These are phyloP conservation scores for Cephalopachus bancanus DNA, from an alignment of 2,797 vertebrate genomes.

Conservation along the genomic window DNA sequence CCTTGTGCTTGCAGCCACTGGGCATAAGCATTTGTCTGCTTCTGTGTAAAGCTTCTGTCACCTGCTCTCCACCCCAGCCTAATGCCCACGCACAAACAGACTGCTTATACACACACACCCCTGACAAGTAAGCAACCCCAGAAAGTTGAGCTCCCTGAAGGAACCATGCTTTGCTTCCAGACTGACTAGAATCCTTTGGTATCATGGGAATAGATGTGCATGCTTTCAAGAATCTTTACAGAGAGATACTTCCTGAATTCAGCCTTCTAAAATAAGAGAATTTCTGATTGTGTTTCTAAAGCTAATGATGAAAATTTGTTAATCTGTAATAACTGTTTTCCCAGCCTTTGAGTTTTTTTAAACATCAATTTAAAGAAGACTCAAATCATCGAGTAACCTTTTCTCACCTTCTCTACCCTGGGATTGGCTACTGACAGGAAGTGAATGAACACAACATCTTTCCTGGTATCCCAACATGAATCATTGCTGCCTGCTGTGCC, in stretches of 20 bases:
- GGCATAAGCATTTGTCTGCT: not conserved
- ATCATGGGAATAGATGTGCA: accelerated
- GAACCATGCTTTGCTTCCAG: not conserved
- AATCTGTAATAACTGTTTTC: not conserved
- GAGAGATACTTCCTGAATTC: not conserved
- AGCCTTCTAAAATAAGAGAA: not conserved
- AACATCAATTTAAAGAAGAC: not conserved
- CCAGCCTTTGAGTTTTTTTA: not conserved
- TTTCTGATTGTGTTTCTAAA: constrained; percentile 13
- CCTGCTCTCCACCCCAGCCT: not conserved
- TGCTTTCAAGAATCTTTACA: not conserved
- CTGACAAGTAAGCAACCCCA: not conserved
- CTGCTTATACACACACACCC: not conserved
- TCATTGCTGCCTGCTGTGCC: not conserved
- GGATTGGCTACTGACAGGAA: not conserved
- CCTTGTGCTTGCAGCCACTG: not conserved
- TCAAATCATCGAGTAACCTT: not conserved
- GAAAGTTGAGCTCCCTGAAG: not conserved
- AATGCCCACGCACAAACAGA: too few species aligned
- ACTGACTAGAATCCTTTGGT: not conserved
- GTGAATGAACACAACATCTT: accelerated
- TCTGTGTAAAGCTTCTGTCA: not conserved
- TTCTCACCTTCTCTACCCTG: not conserved
- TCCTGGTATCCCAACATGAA: accelerated
- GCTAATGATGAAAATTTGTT: not conserved